phyloP scores from a whole-genome alignment of 64 coral and sea anemone genomes.

The Acropora tenuis region DNA sequence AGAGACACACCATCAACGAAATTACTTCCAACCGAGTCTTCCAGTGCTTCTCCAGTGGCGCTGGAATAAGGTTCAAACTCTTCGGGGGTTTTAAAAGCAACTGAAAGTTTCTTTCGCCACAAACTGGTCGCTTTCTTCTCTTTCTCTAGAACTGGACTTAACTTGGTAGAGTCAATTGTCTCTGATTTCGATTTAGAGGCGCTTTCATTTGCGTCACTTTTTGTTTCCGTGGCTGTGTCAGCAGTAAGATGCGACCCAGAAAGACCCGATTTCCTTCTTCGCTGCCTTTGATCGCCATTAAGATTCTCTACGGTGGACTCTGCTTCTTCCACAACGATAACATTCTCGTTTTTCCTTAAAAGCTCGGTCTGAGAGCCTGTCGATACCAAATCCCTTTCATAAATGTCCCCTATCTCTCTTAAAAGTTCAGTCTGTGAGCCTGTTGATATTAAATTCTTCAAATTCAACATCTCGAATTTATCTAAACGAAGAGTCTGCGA shows the following conservation, averaged over 20 bases:
- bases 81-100: slow-evolving; percentile 61
- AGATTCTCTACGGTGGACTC: not conserved
- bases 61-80: slow-evolving; percentile 67
- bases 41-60: slow-evolving; percentile 47
- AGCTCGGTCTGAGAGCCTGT: slow-evolving; percentile 68
- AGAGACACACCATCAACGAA: slow-evolving; percentile 91
- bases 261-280: slow-evolving; percentile 13
- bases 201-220: slow-evolving; percentile 1
- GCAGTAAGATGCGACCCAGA: not conserved
- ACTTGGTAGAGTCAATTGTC: slow-evolving; percentile 5
- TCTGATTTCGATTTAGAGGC: slow-evolving; percentile 5
- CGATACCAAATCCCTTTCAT: not conserved
- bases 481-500: slow-evolving; percentile 46
- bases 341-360: not conserved
- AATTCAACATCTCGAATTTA: not conserved
- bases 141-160: slow-evolving; percentile 6
- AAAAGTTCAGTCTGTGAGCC: slow-evolving; percentile 49
- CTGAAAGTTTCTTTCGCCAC: slow-evolving; percentile 84
- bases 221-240: not conserved
- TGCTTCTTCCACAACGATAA: slow-evolving; percentile 15
- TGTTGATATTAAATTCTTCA: slow-evolving; percentile 3
- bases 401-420: not conserved
- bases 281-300: not conserved
- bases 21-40: slow-evolving; percentile 56
- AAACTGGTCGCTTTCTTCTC: slow-evolving; percentile 55